Evolutionary conservation across 2,888 invertebrate species (phyloP), one percentile per base, ranked within the genome.

Genomic region (Ectobius pallidus): DNA sequence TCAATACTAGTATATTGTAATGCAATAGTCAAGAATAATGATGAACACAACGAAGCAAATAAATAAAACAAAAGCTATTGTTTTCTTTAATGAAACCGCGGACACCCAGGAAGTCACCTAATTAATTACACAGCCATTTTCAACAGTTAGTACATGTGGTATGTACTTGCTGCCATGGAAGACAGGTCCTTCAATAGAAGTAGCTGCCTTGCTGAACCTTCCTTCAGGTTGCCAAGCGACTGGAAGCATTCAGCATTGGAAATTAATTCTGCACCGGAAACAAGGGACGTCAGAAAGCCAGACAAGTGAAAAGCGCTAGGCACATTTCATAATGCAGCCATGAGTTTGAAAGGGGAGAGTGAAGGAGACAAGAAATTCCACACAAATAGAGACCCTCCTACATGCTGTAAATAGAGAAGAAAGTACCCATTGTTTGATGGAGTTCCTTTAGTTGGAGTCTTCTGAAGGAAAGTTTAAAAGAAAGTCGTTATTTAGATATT

Each of bases 221-320:
- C 14, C 14, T 58, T 25, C 30, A 58, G n/a, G 58, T 58, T 58
- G 58, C 58, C n/a, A 30, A 30, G 58, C 58, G 27, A 58, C 58
- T 58, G 27, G n/a, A 58, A 58, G 58, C 58, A 30, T 58, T 58
- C 58, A 30, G n/a, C 58, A 58, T 32, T 58, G 58, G 30, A 58
- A 58, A 58, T 58, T 58, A 58, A 58, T 58, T 58, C 30, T 30
- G 30, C 1, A 30, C 30, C 58, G 58, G 58, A 58, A 58, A 58
- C 58, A 58, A 58, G 58, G 30, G 58, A 58, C 27, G 58, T 58
- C 58, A 52, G 52, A 52, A 52, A 52, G 52, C 52, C 52, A 58
- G 27, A 58, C n/a, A 58, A 58, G 58, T 58, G 58, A 58, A 58
- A 30, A 58, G 58, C 32, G 58, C 11, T n/a, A 58, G 3, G 16